Evolutionary conservation across 2,113 vertebrate species (phyloP).

Genomic region (Platichthys stellatus): DNA sequence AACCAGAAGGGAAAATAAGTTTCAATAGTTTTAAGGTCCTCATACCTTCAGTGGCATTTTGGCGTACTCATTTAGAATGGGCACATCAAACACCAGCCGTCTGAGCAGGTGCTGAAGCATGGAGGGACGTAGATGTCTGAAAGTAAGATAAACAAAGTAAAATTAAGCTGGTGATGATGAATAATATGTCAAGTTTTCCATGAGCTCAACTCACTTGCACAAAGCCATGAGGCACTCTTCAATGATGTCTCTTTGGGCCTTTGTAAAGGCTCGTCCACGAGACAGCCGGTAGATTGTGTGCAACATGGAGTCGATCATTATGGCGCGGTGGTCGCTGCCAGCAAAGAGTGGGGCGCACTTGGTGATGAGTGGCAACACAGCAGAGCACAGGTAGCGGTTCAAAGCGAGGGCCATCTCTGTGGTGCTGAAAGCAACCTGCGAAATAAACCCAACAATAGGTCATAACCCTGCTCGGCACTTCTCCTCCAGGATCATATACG

Average conservation of each 20-base stretch:
- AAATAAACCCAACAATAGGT: neutral
- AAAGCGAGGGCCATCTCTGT: constrained; percentile 96
- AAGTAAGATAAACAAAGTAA: constrained; percentile 9
- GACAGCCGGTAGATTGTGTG: constrained; percentile 96
- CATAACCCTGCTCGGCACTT: neutral
- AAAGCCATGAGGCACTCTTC: constrained; percentile 96
- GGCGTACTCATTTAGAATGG: constrained; percentile 94
- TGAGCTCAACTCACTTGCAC: constrained; percentile 83
- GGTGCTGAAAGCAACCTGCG: constrained; percentile 90
- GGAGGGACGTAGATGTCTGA: constrained; percentile 89
- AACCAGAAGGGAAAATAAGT: neutral
- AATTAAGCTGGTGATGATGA: neutral
- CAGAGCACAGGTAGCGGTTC: constrained; percentile 92
- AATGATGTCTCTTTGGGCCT: constrained; percentile 94
- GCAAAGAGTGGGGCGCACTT: constrained; percentile 95
- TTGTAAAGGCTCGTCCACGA: constrained; percentile 93
- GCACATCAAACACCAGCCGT: constrained; percentile 92
- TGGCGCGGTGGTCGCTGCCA: constrained; percentile 93
- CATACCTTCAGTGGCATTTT: constrained; percentile 93
- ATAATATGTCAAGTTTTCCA: neutral
- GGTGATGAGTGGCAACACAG: constrained; percentile 93
- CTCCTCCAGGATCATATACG: neutral
- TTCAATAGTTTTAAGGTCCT: neutral
- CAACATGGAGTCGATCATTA: constrained; percentile 98
- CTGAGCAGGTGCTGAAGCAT: constrained; percentile 94